phyloP scores from a whole-genome alignment of 2,888 invertebrate species.

The Drosophila austrosaltans region DNA sequence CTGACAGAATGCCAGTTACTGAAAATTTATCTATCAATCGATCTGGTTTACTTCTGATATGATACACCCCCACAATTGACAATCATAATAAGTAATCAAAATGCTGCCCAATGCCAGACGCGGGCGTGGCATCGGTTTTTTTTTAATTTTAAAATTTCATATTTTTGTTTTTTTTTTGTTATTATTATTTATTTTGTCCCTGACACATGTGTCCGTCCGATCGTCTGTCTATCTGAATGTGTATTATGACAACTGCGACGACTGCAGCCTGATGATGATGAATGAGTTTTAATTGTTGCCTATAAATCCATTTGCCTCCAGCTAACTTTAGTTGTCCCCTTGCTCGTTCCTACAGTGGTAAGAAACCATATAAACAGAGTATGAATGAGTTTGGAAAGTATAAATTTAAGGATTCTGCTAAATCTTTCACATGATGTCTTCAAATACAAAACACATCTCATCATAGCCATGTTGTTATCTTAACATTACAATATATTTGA shows the following conservation, averaged over 20 bases:
- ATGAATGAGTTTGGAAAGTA: no score
- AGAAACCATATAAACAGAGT: background rate
- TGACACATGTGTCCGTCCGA: conserved; percentile 51
- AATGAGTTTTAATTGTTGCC: conserved; percentile 79
- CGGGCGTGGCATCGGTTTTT: conserved; percentile 62
- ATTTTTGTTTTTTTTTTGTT: conserved; percentile 29
- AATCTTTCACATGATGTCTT: no score
- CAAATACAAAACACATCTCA: background rate
- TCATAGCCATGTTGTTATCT: no score
- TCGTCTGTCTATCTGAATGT: conserved; percentile 21
- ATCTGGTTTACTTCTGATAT: conserved; percentile 66
- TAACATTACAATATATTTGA: no score
- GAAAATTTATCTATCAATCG: conserved; percentile 77
- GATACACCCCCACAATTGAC: conserved; percentile 58
- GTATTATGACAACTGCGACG: conserved; percentile 63
- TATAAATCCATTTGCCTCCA: conserved; percentile 67
- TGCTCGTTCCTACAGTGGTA: conserved; percentile 34
- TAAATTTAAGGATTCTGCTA: no score
- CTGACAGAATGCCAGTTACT: conserved; percentile 76
- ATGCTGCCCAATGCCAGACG: conserved; percentile 67
- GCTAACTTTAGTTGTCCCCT: conserved; percentile 38
- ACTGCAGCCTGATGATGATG: conserved; percentile 68
- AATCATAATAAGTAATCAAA: conserved; percentile 15
- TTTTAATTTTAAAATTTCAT: conserved; percentile 16
- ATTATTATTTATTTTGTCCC: conserved; percentile 48